Evolutionary conservation across 2,888 invertebrate species (phyloP), one percentile per base, ranked within the genome.

Genomic region (Chamaedrilus cognettii): DNA sequence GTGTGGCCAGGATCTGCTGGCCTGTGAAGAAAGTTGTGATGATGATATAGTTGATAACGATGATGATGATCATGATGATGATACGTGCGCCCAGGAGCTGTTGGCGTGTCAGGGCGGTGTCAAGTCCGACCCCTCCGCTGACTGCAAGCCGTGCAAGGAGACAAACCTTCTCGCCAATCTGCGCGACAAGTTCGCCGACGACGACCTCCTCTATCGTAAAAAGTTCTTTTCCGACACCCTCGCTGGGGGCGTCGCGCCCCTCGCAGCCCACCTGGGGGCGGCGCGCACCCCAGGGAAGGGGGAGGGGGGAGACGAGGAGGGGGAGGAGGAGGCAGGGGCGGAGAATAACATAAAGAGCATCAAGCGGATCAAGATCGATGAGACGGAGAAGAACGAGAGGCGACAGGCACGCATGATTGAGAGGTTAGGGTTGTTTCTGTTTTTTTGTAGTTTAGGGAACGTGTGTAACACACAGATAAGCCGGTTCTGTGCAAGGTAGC

Each of bases 151-250:
- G 61, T 83, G 87, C 58, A 87, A 87, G 74, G 87, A 87, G 65
- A 85, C 85, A 0, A 87, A 87, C 70, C 73, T 85, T n/a, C 74
- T 77, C 23, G 78, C 78, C 26, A 79, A 82, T 32, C 77, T 78
- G 59, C 77, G 77, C 59, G 75, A 74, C 32, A 72, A 72, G 52
- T 64, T 74, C 59, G n/a, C 68, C 11, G 66, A 59, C 61, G 70
- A 70, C 66, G 64, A 56, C 64, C 33, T 28, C 23, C 23, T 23
- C 35, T 66, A 62, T 68, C 49, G 55, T 60, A 66, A 62, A 61
- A 72, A 69, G 66, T 64, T 42, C 28, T 60, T 71, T 15, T 68
- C 69, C 35, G 65, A 62, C 7, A 60, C 67, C 30, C 31, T 64
- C 51, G 7, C 32, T 15, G 60, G 23, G 15, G 19, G 15, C 23